Evolutionary conservation across 1,140 invertebrate genomes (phyloP), one percentile per base, ranked within the genome.

Genomic region (Drosophila azteca): DNA sequence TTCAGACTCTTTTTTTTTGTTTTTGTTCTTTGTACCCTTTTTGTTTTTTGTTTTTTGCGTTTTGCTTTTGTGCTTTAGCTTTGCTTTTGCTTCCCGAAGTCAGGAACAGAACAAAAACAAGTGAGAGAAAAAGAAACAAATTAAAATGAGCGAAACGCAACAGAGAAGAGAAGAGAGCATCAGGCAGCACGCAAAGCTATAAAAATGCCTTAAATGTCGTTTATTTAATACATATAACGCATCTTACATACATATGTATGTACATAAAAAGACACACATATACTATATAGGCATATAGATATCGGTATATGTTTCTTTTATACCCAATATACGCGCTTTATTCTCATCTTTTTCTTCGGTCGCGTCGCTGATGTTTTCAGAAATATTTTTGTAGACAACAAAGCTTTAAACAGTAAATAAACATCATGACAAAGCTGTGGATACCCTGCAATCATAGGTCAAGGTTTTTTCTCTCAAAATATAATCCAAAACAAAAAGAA

Each of bases 121-220:
- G 77, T 55, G 66, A 62, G 68, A 26, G 48, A 45, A 62, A 73
- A 65, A 53, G n/a, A 49, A 64, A 64, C 73, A 66, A 75, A 62
- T 63, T 68, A 77, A 84, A 83, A 68, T 71, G 71, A 58, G 80
- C 75, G 76, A 83, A 72, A 62, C 46, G 58, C 73, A 65, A 59
- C 62, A 82, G 64, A 58, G 48, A 69, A 55, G 49, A 58, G 49
- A 70, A 62, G 49, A 58, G 49, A 70, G 57, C 52, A 59, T 70
- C 45, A 50, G 22, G 49, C 24, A 5, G 72, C 73, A 81, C 78
- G 79, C 73, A 82, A 81, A 81, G 73, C 73, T 74, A 85, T 85
- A 80, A 85, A 84, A 87, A 85, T 84, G 81, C 77, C 71, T 80
- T 85, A 85, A 85, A 81, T 85, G 81, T 85, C 77, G 73, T 69